Evolutionary conservation across 2,113 vertebrate species (phyloP), one percentile per base, ranked within the genome.

Genomic region (Perca fluviatilis): DNA sequence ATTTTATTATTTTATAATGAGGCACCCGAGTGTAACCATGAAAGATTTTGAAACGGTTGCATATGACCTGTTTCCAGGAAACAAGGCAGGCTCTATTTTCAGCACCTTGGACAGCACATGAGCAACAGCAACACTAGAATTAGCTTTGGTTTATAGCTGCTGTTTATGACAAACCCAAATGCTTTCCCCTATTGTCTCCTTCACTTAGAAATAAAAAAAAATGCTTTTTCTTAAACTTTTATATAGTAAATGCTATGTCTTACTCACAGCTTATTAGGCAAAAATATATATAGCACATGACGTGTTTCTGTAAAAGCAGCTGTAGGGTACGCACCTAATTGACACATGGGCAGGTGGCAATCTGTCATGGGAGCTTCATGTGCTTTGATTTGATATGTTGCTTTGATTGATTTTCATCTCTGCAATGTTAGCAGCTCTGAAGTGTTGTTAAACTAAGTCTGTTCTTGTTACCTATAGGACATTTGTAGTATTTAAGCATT

Each of bases 71-170:
- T 93, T 93, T 91, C 85, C 84, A 85, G 63, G 84, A 85, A 85
- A 91, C 71, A 83, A 80, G 70, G 56, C 79, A 86, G 77, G 47
- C 78, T 88, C 84, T 91, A 84, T 92, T 90, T 93, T 93, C 91
- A 92, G 90, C 81, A 90, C 86, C 85, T 80, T 80, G 86, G 73
- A 85, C 85, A 85, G 87, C 74, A 64, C 85, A 75, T 36, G 74
- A 86, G 71, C 71, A 81, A 77, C 83, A 79, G 69, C 47, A 60
- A 54, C 0, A 27, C 82, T 65, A 66, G 76, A 86, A 62, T 60
- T 79, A 74, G 61, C 56, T 60, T 56, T 51, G 51, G 68, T 51
- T 10, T 43, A 65, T 6, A 33, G 50, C 63, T 72, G 30, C 71
- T 47, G 50, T 56, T 36, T 53, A 9, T 56, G 14, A n/a, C 14